Evolutionary conservation across 2,797 vertebrate genomes (phyloP).

Genomic region (Argya squamiceps): DNA sequence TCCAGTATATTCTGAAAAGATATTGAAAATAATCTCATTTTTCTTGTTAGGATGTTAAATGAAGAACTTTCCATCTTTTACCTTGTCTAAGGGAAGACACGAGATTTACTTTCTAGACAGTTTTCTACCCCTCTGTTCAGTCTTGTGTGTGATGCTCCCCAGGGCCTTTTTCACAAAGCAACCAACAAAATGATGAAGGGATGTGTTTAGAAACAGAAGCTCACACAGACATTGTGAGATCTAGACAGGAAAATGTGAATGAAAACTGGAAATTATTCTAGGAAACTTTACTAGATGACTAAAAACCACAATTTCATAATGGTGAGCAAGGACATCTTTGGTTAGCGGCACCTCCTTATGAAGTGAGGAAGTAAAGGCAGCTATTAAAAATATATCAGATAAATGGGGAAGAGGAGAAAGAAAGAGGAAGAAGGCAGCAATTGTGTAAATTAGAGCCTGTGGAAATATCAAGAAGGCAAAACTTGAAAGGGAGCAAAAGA

Average conservation of each 20-base stretch:
- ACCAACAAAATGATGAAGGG: neutral
- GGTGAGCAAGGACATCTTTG: neutral
- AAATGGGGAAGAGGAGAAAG: neutral
- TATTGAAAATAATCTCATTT: neutral
- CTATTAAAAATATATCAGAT: constrained; percentile 3
- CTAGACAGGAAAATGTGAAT: neutral
- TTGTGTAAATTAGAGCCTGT: neutral
- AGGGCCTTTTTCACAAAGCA: neutral
- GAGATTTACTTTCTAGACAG: neutral
- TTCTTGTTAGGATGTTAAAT: neutral
- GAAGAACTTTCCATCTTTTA: neutral
- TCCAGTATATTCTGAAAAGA: neutral
- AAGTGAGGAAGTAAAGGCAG: neutral
- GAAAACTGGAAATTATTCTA: neutral
- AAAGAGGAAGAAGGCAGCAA: constrained; percentile 2
- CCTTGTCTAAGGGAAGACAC: neutral
- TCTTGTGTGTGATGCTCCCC: neutral
- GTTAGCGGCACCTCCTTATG: neutral
- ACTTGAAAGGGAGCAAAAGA: neutral
- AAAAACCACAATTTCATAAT: neutral
- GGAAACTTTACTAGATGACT: neutral
- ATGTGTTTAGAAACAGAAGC: neutral
- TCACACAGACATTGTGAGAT: neutral
- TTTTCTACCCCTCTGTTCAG: neutral
- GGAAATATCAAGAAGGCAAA: neutral